Evolutionary conservation across 2,888 invertebrate genomes (phyloP), one percentile per base, ranked within the genome.

Genomic region (Ditula angustiorana): DNA sequence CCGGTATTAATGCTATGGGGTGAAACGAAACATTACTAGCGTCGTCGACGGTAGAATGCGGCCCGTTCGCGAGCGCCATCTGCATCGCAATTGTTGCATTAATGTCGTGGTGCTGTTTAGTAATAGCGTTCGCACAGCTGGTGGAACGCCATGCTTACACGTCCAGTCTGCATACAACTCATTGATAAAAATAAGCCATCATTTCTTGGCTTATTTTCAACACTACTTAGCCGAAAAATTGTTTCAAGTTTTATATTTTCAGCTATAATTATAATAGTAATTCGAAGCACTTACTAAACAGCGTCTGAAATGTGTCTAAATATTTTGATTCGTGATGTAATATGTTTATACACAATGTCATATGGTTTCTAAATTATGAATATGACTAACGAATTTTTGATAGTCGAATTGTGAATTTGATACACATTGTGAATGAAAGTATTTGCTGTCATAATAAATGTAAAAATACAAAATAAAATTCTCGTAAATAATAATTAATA

Each of bases 31-130:
- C 67, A 61, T 69, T 70, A 71, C 71, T 70, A 70, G 66, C 53
- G 65, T 57, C 61, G 75, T 35, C 61, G 73, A 67, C 68, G 67
- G 61, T 60, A 69, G 71, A 11, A 55, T 67, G 61, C 68, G 71
- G 69, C 53, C 55, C 55, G 66, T 52, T 53, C 66, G 55, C 61
- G 62, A 21, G 47, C 73, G 64, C 69, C 74, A 74, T 74, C 76
- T 78, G 76, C 63, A 69, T 66, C 71, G 67, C 61, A 71, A 70
- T 66, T 69, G 24, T 19, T 16, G 47, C 16, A 41, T 57, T 62
- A 62, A 50, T 50, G 56, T 33, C n/a, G n/a, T 3, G 8, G 33
- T n/a, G 21, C 21, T 49, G 19, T 49, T 33, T 37, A 47, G 46
- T 41, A 56, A 2, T n/a, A n/a, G n/a, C n/a, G n/a, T n/a, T n/a